Conservation (phyloP, 2,888 invertebrate genomes). For the Maniola hyperantus region DNA sequence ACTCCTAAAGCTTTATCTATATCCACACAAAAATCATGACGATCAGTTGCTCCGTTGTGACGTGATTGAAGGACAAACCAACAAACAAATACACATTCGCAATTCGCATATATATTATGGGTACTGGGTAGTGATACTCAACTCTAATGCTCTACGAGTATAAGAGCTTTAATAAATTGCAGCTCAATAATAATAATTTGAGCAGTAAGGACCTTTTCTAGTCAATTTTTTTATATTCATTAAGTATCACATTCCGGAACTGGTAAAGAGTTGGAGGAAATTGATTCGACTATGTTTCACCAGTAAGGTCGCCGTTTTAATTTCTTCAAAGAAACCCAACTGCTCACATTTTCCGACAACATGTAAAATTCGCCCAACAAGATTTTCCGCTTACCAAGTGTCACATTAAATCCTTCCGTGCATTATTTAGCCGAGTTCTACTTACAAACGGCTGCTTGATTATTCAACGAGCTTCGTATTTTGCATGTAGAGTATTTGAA, state of each 20-base stretch:
- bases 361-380: conserved; percentile 7
- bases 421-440: conserved; percentile 36
- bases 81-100: too few species aligned
- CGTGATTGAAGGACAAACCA: too few species aligned
- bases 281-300: not conserved
- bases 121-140: too few species aligned
- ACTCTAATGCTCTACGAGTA: too few species aligned
- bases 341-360: not conserved
- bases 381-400: conserved; percentile 29
- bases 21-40: too few species aligned
- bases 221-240: not conserved
- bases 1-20: too few species aligned
- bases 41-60: too few species aligned
- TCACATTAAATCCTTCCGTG: conserved; percentile 26
- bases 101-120: too few species aligned
- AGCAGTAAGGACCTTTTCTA: not conserved
- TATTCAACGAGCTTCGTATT: conserved; percentile 35
- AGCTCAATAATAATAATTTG: too few species aligned
- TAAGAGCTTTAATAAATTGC: too few species aligned
- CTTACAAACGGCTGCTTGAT: conserved; percentile 26
- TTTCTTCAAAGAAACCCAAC: conserved; percentile 11
- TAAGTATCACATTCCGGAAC: not conserved
- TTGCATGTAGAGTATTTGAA: conserved; percentile 36
- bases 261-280: not conserved
- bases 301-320: conserved; percentile 1